Base-by-base conservation (phyloP, 2,888 invertebrate species). In the Camponotus fellah region DNA sequence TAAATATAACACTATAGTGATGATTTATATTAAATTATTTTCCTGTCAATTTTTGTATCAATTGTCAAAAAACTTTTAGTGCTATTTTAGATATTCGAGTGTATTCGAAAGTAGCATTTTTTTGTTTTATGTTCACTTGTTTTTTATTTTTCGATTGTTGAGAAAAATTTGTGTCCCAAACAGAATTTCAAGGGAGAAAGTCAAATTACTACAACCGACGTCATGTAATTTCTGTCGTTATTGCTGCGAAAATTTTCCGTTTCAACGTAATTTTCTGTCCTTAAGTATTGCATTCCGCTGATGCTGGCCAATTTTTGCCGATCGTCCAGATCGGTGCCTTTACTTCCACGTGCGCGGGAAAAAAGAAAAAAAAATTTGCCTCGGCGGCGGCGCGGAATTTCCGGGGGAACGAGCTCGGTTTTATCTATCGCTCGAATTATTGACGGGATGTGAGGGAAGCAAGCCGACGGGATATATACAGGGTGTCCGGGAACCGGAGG, bases 381-480 rank as follows among this genome's bases (percentile, higher is more conserved):
- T 66, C 77, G 77, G 32, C 56, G 71, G 68, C 77, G 56, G 77
- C 66, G 66, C 77, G 68, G 77, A 77, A 77, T 77, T 77, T 77
- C 77, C 77, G 58, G 68, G 32, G 68, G 77, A 68, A 68, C 68
- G 68, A 56, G 77, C 77, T 68, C 77, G 77, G 77, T 77, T 77
- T 77, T 77, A 77, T 77, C 77, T 77, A 77, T 77, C 68, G 77
- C 43, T 56, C 77, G 77, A 77, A 77, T 77, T 77, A 77, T 68
- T 66, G 77, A 77, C 77, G 77, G 77, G 77, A 77, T 77, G 68
- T 77, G 77, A 68, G 68, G 58, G 68, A 68, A 77, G 68, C 56
- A 43, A 56, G n/a, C n/a, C 68, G 56, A 40, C 56, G 56, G 56
- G 56, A 66, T 58, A 68, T 68, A 68, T 77, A 77, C 58, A 77